Evolutionary conservation across 1,140 invertebrate genomes (phyloP), one percentile per base, ranked within the genome.

Genomic region (Saccostrea cuccullata): DNA sequence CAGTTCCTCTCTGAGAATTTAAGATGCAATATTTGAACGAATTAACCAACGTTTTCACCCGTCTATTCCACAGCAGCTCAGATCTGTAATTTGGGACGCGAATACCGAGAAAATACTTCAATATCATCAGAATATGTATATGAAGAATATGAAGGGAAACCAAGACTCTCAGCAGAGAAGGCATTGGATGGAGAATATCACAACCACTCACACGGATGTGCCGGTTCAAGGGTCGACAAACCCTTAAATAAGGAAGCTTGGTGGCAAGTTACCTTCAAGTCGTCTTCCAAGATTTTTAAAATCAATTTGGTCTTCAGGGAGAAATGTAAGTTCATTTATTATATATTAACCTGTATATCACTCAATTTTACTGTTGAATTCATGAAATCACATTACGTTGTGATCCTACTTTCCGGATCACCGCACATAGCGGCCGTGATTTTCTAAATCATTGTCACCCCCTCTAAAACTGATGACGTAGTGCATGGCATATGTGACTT

Each of bases 191-290:
- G 23, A 36, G 11, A 30, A 36, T 77, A 77, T 77, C 11, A 15
- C 5, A 13, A 30, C 0, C 12, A 30, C 12, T 0, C 15, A 3
- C 11, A 12, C 4, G 8, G 26, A 9, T 77, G 70, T 17, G 70
- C 70, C 8, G 12, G 26, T 6, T 30, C 70, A 13, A 2, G 2
- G 0, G 70, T 11, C 11, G n/a, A 1, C 0, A 17, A 60, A 60
- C 5, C 58, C n/a, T n/a, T n/a, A n/a, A 20, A 5, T n/a, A 8
- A 2, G 6, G 30, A 26, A 1, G 26, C 70, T 36, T 77, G 70
- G 70, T 77, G 70, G 70, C 23, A 77, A 26, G 70, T 77, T 11
- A 77, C 70, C 70, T 77, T 77, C 11, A 77, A 30, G 26, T 77
- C 70, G 8, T 1, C 15, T 30, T 77, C 70, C 2, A 77, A 15